These are phyloP conservation scores for Periphyllus acericola DNA, from an alignment of 2,888 invertebrate species.

Conservation along the genomic window DNA sequence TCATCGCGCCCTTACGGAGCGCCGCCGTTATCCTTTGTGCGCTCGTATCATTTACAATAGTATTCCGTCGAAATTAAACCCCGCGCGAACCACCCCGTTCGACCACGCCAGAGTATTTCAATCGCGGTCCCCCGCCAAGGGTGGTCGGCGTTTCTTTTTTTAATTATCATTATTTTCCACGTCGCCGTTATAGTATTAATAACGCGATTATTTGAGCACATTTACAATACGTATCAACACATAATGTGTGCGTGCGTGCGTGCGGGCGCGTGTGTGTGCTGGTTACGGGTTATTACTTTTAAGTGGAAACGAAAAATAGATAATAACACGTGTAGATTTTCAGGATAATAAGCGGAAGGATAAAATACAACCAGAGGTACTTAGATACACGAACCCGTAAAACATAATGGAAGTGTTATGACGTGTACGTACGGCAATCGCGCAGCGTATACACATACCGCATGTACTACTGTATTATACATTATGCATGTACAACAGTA, in stretches of 20 bases:
- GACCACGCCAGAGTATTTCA: too few species aligned
- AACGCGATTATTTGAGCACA: too few species aligned
- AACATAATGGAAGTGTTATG: not conserved
- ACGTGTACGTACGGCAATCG: not conserved
- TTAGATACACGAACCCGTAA: conserved; percentile 3
- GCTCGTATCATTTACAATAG: not conserved
- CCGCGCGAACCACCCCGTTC: too few species aligned
- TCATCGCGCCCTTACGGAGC: conserved; percentile 15
- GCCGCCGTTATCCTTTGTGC: conserved; percentile 43
- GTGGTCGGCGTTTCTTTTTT: too few species aligned
- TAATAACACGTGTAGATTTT: not conserved
- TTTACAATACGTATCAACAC: too few species aligned
- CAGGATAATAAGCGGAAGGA: conserved; percentile 17
- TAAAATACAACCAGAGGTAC: not conserved
- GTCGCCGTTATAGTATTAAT: too few species aligned
- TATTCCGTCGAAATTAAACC: conserved; percentile 10
- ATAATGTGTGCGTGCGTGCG: too few species aligned
- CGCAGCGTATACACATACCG: not conserved
- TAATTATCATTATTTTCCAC: too few species aligned
- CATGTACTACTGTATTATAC: too few species aligned
- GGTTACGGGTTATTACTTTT: not conserved
- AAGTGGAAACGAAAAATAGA: not conserved
- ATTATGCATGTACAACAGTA: not conserved
- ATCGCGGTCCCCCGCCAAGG: too few species aligned
- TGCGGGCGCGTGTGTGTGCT: not conserved